Conservation (phyloP, 2,888 invertebrate genomes). For the Drosophila leonis region DNA sequence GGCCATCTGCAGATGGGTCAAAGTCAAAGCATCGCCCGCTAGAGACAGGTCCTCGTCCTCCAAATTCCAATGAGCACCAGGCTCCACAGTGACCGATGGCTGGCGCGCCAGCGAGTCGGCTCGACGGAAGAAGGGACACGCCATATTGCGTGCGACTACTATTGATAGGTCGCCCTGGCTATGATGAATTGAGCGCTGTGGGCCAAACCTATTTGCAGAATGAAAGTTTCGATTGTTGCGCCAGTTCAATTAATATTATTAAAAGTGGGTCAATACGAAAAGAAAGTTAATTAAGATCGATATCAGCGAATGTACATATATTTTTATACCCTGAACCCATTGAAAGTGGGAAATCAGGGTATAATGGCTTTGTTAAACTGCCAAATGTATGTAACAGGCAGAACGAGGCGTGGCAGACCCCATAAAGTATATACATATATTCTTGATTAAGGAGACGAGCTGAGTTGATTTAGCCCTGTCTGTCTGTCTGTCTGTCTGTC, state of each 20-base stretch:
- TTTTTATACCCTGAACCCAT: no score
- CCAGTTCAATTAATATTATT: conserved; percentile 2
- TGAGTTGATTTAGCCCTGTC: no score
- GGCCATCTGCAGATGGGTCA: conserved; percentile 93
- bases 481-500: no score
- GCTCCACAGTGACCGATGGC: conserved; percentile 82
- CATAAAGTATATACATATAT: no score
- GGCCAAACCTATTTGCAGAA: background rate
- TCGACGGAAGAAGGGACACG: conserved; percentile 85
- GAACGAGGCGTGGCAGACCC: no score
- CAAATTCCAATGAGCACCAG: conserved; percentile 81
- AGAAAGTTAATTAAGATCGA: background rate
- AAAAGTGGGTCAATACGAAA: conserved; percentile 6
- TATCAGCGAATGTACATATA: background rate
- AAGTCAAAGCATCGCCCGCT: conserved; percentile 85
- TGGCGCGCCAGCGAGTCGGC: conserved; percentile 84
- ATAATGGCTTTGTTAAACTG: no score
- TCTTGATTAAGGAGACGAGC: no score
- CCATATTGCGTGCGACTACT: conserved; percentile 79
- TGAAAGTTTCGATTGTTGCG: conserved; percentile 16
- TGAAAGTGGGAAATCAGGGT: no score
- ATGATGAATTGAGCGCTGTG: conserved; percentile 1
- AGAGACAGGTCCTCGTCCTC: conserved; percentile 84
- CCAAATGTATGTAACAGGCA: no score
- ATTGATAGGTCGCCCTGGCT: conserved; percentile 17